Conservation (phyloP, 2,888 invertebrate species). For the Cordilura impudica region DNA sequence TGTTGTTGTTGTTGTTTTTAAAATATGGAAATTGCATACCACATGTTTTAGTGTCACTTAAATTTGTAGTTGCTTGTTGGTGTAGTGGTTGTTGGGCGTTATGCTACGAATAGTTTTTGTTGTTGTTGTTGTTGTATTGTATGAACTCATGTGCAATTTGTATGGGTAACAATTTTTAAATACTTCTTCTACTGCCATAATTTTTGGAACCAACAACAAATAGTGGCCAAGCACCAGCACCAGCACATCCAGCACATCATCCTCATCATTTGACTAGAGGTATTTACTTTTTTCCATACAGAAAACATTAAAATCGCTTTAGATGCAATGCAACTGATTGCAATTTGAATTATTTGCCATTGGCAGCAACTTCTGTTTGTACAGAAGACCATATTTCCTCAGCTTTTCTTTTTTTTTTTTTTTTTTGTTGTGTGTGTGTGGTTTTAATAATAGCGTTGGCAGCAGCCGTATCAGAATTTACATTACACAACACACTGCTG, state of each 20-base stretch:
- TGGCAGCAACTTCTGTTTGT: conserved; percentile 63
- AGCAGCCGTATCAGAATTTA: conserved; percentile 35
- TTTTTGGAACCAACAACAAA: conserved; percentile 41
- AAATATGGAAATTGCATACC: conserved; percentile 61
- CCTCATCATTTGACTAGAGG: conserved; percentile 34
- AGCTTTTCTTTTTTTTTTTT: neutral
- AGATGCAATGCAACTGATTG: conserved; percentile 62
- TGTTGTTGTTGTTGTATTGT: conserved; percentile 15
- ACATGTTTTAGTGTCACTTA: conserved; percentile 61
- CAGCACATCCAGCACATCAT: conserved; percentile 22
- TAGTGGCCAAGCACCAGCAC: conserved; percentile 7
- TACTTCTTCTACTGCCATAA: no score
- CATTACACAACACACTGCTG: conserved; percentile 48
- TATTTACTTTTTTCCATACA: conserved; percentile 45
- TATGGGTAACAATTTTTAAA: conserved; percentile 58
- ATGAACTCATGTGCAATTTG: conserved; percentile 34
- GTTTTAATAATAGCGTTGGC: conserved; percentile 60
- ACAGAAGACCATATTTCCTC: conserved; percentile 30
- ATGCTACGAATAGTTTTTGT: no score
- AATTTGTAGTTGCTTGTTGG: conserved; percentile 47
- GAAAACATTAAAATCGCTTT: conserved; percentile 58
- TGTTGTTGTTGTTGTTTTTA: conserved; percentile 31
- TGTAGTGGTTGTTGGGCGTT: conserved; percentile 55
- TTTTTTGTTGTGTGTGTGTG: neutral
- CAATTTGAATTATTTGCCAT: conserved; percentile 63